Conservation (phyloP, 2,888 invertebrate genomes). For the Belgica antarctica region DNA sequence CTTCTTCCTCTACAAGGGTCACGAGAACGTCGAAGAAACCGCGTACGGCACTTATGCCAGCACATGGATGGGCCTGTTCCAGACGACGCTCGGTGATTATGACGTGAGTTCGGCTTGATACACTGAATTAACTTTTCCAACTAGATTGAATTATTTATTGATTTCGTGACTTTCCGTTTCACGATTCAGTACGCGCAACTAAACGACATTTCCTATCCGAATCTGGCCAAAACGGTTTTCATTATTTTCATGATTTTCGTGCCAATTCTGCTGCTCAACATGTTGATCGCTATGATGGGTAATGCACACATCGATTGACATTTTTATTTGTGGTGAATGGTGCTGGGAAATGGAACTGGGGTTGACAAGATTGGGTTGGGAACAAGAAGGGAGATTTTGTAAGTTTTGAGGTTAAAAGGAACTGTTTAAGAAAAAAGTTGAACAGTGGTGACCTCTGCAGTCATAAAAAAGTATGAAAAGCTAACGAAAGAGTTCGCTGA, state of each 20-base stretch:
- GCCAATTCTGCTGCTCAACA: constrained; percentile 92
- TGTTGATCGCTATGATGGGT: constrained; percentile 99
- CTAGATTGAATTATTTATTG: neutral
- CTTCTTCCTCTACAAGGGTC: constrained; percentile 87
- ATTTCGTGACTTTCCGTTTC: constrained; percentile 40
- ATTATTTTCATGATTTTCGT: constrained; percentile 97
- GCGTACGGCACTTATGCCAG: constrained; percentile 52
- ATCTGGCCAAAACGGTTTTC: constrained; percentile 92
- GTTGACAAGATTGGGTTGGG: too few species aligned
- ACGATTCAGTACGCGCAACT: constrained; percentile 85
- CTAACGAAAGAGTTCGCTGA: too few species aligned
- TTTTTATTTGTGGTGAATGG: too few species aligned
- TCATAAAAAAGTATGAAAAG: too few species aligned
- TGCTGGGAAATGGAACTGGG: neutral
- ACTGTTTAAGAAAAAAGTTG: too few species aligned
- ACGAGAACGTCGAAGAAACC: constrained; percentile 36
- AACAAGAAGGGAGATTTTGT: too few species aligned
- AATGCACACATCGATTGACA: too few species aligned
- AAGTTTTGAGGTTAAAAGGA: too few species aligned
- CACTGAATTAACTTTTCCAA: constrained; percentile 14
- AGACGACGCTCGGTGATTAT: constrained; percentile 96
- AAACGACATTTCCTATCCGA: constrained; percentile 84
- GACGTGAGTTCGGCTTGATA: constrained; percentile 60
- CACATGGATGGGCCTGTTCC: constrained; percentile 97
- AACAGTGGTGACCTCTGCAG: too few species aligned